These are phyloP conservation scores for Lepidostoma basale DNA, from an alignment of 1,140 invertebrate genomes.

Conservation along the genomic window DNA sequence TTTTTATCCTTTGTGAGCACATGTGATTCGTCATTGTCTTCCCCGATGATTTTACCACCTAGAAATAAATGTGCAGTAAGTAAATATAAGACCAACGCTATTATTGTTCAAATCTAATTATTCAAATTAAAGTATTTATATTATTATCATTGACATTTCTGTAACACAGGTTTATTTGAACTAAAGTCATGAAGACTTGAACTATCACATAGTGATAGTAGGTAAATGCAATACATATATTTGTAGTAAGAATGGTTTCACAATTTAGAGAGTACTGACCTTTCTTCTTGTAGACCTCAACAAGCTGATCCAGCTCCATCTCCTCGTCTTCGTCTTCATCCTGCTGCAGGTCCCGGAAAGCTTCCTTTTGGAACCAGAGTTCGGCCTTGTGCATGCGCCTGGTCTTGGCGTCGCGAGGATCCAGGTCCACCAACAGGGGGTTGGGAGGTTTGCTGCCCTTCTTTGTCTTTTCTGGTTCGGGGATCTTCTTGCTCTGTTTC, in stretches of 20 bases:
- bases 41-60: conserved; percentile 60
- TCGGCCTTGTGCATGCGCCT: conserved; percentile 78
- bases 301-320: conserved; percentile 82
- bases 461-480: conserved; percentile 48
- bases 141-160: too few species aligned
- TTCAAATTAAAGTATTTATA: too few species aligned
- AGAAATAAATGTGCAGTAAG: too few species aligned
- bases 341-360: conserved; percentile 80
- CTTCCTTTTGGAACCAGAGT: conserved; percentile 89
- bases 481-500: conserved; percentile 49
- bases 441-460: conserved; percentile 62
- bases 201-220: too few species aligned
- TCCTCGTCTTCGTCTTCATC: conserved; percentile 87
- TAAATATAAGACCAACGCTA: too few species aligned
- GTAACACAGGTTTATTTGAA: too few species aligned
- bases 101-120: too few species aligned
- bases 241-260: too few species aligned
- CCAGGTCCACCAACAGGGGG: conserved; percentile 86
- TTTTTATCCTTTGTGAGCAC: conserved; percentile 45
- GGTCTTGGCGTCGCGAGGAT: conserved; percentile 73
- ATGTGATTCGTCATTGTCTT: conserved; percentile 49
- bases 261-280: too few species aligned
- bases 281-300: conserved; percentile 74
- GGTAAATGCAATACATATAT: too few species aligned
- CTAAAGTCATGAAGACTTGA: too few species aligned